phyloP scores from a whole-genome alignment of 2,797 vertebrate genomes.

The Cetoscarus ocellatus region DNA sequence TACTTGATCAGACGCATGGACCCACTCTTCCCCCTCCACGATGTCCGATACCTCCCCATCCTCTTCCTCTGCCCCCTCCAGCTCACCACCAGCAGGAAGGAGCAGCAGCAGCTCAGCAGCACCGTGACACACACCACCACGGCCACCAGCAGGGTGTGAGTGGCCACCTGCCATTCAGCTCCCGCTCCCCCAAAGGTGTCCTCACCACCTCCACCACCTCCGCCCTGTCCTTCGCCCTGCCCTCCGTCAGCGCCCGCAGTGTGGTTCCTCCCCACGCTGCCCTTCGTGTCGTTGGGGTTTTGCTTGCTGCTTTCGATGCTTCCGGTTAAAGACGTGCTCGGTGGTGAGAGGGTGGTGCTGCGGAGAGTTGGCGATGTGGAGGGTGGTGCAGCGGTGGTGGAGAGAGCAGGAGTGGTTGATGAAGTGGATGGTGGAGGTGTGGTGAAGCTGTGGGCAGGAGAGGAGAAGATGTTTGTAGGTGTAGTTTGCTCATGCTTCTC shows the following conservation, averaged over 20 bases:
- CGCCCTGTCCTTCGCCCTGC: conserved; percentile 12
- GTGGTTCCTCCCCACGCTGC: conserved; percentile 81
- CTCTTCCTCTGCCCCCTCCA: conserved; percentile 82
- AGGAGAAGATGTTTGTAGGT: conserved; percentile 4
- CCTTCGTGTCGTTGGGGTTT: conserved; percentile 86
- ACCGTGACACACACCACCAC: conserved; percentile 81
- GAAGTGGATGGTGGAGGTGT: background rate
- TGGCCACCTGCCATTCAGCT: conserved; percentile 76
- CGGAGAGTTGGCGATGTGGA: conserved; percentile 1
- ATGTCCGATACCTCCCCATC: conserved; percentile 84
- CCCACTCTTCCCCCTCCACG: conserved; percentile 68
- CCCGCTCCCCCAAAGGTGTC: conserved; percentile 39
- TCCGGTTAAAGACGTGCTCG: conserved; percentile 45
- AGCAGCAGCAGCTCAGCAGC: conserved; percentile 88
- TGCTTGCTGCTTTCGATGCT: conserved; percentile 83
- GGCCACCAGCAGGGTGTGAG: conserved; percentile 82
- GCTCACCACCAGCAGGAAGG: conserved; percentile 78
- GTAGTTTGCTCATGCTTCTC: conserved; percentile 24
- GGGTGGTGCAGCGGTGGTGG: conserved; percentile 18
- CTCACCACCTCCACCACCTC: conserved; percentile 27
- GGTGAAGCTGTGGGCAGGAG: conserved; percentile 27
- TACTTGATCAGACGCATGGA: conserved; percentile 85
- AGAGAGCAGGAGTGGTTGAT: conserved; percentile 6
- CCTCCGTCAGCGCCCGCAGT: conserved; percentile 60
- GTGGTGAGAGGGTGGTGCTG: conserved; percentile 16